Percentiles rank a stretch among this genome's conserved stretches.
Conservation (phyloP, 2,797 vertebrate genomes). For the Craterocephalus amniculus region DNA sequence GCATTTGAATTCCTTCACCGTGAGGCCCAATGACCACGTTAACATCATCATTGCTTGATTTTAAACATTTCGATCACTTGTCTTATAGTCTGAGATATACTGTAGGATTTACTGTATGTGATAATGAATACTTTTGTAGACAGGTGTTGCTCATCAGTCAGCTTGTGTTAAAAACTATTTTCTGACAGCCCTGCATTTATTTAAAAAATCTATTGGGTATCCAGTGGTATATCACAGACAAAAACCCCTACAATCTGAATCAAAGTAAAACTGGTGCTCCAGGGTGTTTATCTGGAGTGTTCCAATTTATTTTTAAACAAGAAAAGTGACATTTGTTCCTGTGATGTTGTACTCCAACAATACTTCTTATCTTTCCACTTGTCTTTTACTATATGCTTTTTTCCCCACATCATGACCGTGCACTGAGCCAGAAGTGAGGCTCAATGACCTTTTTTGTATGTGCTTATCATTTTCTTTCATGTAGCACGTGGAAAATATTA, state of each 20-base stretch:
- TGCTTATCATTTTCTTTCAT: not conserved
- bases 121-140: too few relatives aligned
- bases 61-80: not conserved
- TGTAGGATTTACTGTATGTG: too few relatives aligned
- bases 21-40: not conserved
- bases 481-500: not conserved
- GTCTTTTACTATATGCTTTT: too few relatives aligned
- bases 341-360: too few relatives aligned
- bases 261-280: not conserved
- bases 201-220: too few relatives aligned
- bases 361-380: too few relatives aligned
- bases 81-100: too few relatives aligned
- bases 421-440: not conserved
- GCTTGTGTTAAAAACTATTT: not conserved
- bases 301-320: slow-evolving; percentile 21
- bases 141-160: too few relatives aligned
- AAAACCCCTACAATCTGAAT: not conserved
- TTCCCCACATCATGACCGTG: too few relatives aligned
- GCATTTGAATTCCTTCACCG: not conserved
- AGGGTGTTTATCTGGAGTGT: not conserved
- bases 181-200: not conserved
- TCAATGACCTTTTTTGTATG: not conserved
- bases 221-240: not conserved
- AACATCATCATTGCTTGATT: not conserved
- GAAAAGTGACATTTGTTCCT: too few relatives aligned